phyloP scores from a whole-genome alignment of 2,113 vertebrate species.

The Microcebus jonahi region DNA sequence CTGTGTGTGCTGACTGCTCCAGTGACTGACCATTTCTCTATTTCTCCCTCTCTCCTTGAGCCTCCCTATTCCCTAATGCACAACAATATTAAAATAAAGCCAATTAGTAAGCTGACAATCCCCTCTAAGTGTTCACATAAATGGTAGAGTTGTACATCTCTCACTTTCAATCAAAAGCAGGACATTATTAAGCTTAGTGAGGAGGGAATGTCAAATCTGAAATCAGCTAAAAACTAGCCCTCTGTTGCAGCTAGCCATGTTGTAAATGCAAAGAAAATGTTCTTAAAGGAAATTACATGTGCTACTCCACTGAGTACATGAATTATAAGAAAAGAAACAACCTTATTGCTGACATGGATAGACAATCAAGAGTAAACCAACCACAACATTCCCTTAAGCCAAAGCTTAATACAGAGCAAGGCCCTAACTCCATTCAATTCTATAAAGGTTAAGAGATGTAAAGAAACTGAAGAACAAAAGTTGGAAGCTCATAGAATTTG shows the following conservation, averaged over 20 bases:
- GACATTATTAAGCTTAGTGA: not conserved
- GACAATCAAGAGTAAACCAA: not conserved
- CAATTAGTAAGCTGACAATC: not conserved
- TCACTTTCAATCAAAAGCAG: not conserved
- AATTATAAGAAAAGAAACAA: not conserved
- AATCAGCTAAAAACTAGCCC: not conserved
- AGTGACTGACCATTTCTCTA: not conserved
- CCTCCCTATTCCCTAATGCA: not conserved
- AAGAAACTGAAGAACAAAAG: not conserved
- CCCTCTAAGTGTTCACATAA: not conserved
- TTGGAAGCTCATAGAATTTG: not conserved
- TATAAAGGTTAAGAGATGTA: not conserved
- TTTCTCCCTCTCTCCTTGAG: not conserved
- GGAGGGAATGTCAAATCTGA: not conserved
- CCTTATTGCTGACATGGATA: not conserved
- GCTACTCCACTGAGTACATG: not conserved
- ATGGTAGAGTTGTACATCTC: not conserved
- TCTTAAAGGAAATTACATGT: not conserved
- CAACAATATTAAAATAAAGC: not conserved
- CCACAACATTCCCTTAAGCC: not conserved
- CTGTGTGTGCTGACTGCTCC: not conserved
- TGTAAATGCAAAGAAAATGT: not conserved
- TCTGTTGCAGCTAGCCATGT: not conserved
- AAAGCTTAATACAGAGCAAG: not conserved
- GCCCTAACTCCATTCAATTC: not conserved